phyloP scores from a whole-genome alignment of 2,113 vertebrate species.

The Xyrauchen texanus region DNA sequence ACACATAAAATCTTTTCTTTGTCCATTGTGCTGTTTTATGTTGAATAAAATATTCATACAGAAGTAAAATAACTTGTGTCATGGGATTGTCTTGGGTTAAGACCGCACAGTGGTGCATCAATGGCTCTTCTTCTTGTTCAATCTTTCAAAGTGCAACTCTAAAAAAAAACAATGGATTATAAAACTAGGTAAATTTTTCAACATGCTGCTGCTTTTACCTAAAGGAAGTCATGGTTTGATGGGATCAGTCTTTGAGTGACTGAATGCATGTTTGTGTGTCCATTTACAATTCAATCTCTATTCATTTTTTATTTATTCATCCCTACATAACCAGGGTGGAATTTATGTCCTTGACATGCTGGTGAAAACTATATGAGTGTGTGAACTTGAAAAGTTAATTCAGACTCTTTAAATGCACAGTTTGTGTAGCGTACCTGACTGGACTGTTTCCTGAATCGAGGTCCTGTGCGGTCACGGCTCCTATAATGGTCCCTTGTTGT shows the following conservation, averaged over 20 bases:
- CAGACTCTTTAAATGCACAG: no score
- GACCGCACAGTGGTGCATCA: constrained; percentile 27
- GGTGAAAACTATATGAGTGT: no score
- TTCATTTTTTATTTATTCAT: no score
- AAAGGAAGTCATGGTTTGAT: background rate
- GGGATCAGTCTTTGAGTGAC: background rate
- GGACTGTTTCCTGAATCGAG: constrained; percentile 89
- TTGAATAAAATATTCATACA: constrained; percentile 69
- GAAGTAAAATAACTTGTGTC: constrained; percentile 32
- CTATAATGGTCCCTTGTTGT: constrained; percentile 89
- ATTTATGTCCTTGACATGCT: no score
- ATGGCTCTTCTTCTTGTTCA: constrained; percentile 10
- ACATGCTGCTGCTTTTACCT: background rate
- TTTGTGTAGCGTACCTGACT: constrained; percentile 75
- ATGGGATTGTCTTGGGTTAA: background rate
- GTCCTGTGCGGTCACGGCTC: constrained; percentile 95
- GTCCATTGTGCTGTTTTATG: constrained; percentile 61
- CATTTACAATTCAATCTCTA: background rate
- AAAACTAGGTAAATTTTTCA: background rate
- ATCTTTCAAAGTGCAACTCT: constrained; percentile 15
- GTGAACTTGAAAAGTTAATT: no score
- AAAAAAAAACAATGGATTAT: constrained; percentile 5
- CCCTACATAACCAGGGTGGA: no score
- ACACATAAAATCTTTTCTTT: constrained; percentile 53
- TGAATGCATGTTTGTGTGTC: background rate